Percentiles rank a stretch among this genome's conserved stretches.
phyloP scores from a whole-genome alignment of 1,140 invertebrate genomes.

The Drosophila baimaii region DNA sequence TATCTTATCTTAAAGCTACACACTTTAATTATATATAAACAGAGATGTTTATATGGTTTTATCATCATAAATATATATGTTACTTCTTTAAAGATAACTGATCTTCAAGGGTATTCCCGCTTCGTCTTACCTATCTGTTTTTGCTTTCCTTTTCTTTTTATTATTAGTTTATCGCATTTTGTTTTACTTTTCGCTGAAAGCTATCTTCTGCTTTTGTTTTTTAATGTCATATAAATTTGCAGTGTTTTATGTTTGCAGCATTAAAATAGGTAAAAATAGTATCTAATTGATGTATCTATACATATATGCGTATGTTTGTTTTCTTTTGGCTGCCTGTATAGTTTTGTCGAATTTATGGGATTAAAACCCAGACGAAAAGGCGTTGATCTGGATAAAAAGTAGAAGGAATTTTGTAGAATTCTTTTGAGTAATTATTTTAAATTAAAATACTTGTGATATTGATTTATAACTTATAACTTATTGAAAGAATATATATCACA shows the following conservation, averaged over 20 bases:
- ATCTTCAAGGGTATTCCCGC: not conserved
- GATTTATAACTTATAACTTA: not conserved
- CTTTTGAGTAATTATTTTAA: not conserved
- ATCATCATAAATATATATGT: too few relatives aligned
- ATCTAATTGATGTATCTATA: slow-evolving; percentile 1
- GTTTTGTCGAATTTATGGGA: slow-evolving; percentile 35
- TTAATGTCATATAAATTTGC: slow-evolving; percentile 63
- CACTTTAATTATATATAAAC: not conserved
- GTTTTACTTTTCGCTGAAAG: slow-evolving; percentile 13
- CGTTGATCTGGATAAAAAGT: not conserved
- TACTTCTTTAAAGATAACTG: not conserved
- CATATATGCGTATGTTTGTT: slow-evolving; percentile 15
- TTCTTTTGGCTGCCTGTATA: slow-evolving; percentile 15
- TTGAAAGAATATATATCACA: not conserved
- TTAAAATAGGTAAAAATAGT: slow-evolving; percentile 54
- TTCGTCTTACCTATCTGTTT: not conserved
- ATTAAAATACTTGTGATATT: slow-evolving; percentile 7
- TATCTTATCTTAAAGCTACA: not conserved
- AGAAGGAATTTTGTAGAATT: not conserved
- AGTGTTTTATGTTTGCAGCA: slow-evolving; percentile 42
- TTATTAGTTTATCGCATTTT: slow-evolving; percentile 26
- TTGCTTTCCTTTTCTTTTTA: slow-evolving; percentile 1
- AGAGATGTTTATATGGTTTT: not conserved
- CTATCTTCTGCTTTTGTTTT: slow-evolving; percentile 27
- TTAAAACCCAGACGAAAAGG: slow-evolving; percentile 25